Evolutionary conservation across 2,113 vertebrate species (phyloP), one percentile per base, ranked within the genome.

Genomic region (Pterocles orientalis): DNA sequence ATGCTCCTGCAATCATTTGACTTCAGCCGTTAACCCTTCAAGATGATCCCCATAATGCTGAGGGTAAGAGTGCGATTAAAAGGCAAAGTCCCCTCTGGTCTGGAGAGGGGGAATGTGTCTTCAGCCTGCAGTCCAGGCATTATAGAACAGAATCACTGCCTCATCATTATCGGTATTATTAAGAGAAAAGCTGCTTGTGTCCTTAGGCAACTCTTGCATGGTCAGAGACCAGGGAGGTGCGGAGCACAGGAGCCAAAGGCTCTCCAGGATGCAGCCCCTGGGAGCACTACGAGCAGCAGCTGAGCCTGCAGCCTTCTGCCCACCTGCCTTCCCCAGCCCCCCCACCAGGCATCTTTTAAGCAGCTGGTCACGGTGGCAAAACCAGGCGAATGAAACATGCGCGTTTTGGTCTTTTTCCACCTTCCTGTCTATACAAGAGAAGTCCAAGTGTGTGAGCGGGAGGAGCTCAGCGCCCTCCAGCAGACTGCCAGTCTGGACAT

Each of bases 251-350:
- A 34, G 39, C 10, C 81, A 15, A 8, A 45, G n/a, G 58, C 48
- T 6, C 33, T 17, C 18, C 21, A 20, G 64, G 50, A 25, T 1
- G 0, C 26, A 33, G 61, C 13, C 50, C 3, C 0, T 2, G 43
- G 65, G 4, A 68, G 33, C 36, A 6, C 57, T 10, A 2, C 14
- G 7, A 19, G 28, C 0, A 14, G 18, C 0, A 31, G 45, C 73
- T 41, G 29, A 53, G 66, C 43, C 31, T 0, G 0, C 43, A 17
- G 29, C 43, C 70, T 34, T 17, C 43, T 34, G 69, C 73, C 20
- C 48, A 2, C 1, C 70, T 2, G 41, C 71, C n/a, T 6, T 8
- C 65, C 66, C 9, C 9, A 10, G 82, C 71, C 60, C 72, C 72
- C 48, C 43, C 28, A 10, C 25, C 64, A 17, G 53, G 14, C 45